These are phyloP conservation scores for Drosophila paracracens DNA, from an alignment of 2,888 invertebrate genomes.

Conservation along the genomic window DNA sequence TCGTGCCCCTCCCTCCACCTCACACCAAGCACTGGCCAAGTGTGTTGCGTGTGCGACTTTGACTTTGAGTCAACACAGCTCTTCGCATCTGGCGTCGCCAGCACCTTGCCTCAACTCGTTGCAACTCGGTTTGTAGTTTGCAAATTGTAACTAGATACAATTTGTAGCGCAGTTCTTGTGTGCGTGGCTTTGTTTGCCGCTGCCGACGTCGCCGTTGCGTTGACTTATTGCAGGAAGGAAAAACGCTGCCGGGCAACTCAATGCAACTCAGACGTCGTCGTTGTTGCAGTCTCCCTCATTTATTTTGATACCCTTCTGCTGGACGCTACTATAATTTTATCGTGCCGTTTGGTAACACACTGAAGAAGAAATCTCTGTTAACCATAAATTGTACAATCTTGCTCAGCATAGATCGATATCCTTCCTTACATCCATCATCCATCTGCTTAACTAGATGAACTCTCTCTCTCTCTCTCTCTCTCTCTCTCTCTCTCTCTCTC, in stretches of 20 bases:
- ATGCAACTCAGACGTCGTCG: constrained; percentile 63
- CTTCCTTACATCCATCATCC: not conserved
- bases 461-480: not conserved
- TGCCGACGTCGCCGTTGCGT: constrained; percentile 38
- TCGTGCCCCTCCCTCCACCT: not conserved
- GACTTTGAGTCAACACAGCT: constrained; percentile 51
- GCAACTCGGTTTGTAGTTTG: constrained; percentile 76
- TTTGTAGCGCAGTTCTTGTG: constrained; percentile 71
- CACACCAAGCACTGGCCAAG: not conserved
- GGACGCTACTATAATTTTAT: not conserved
- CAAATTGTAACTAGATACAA: constrained; percentile 81
- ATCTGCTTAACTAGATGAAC: not conserved
- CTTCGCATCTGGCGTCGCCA: constrained; percentile 1
- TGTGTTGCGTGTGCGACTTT: constrained; percentile 53
- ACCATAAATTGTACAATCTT: not conserved
- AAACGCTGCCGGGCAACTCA: constrained; percentile 76
- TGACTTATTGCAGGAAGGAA: constrained; percentile 81
- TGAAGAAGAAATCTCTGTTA: not conserved
- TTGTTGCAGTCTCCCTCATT: constrained; percentile 60
- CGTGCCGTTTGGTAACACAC: not conserved
- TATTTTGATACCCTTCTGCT: constrained; percentile 26
- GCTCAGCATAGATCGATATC: not conserved
- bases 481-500: not conserved
- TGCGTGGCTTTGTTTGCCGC: constrained; percentile 73
- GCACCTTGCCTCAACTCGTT: constrained; percentile 29